Conservation (phyloP, 2,888 invertebrate species). For the Anoplius nigerrimus region DNA sequence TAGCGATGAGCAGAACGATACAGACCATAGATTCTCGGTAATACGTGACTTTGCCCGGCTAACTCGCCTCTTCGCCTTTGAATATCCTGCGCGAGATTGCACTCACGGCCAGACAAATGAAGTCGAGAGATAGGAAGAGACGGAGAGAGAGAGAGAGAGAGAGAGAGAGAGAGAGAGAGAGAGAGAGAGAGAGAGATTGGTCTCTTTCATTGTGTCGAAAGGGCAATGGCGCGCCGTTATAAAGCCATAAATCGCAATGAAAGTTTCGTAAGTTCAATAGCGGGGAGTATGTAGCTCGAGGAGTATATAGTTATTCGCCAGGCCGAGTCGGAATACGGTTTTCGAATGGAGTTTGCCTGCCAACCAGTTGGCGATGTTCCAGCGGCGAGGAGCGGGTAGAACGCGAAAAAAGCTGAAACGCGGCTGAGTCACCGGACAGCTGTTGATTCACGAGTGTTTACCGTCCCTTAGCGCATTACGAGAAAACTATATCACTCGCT, state of each 20-base stretch:
- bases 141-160: not conserved
- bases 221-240: conserved; percentile 7
- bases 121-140: not conserved
- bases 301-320: conserved; percentile 5
- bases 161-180: not conserved
- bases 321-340: conserved; percentile 12
- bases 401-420: conserved; percentile 35
- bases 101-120: not conserved
- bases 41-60: not conserved
- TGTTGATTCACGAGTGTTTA: conserved; percentile 54
- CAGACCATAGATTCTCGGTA: too few species aligned
- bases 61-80: not conserved
- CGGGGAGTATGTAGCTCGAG: too few species aligned
- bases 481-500: too few species aligned
- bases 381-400: conserved; percentile 22
- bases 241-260: conserved; percentile 25
- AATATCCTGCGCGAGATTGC: not conserved
- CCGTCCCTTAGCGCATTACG: too few species aligned
- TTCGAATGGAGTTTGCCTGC: conserved; percentile 30
- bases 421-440: conserved; percentile 51
- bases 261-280: conserved; percentile 42
- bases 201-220: not conserved
- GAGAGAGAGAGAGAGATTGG: not conserved
- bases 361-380: conserved; percentile 44
- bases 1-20: too few species aligned